Evolutionary conservation across 2,797 vertebrate genomes (phyloP).

Genomic region (Xenops minutus): DNA sequence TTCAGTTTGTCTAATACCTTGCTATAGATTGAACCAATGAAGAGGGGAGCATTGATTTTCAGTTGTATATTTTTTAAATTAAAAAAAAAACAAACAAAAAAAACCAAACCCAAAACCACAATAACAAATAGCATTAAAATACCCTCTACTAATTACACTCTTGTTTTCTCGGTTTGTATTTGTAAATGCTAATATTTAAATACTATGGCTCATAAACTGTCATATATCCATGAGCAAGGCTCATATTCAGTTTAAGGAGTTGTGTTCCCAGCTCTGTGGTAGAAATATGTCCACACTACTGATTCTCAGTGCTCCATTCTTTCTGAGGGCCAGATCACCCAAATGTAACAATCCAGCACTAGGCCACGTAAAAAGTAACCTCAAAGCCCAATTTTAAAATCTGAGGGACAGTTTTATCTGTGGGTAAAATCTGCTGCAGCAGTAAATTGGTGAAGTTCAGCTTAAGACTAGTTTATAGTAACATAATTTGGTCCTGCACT

Average conservation of each 20-base stretch:
- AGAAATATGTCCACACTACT: conserved; percentile 8
- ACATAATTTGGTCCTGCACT: not conserved
- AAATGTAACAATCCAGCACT: not conserved
- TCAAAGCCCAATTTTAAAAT: not conserved
- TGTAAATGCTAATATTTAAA: conserved; percentile 48
- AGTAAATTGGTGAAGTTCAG: not conserved
- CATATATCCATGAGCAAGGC: conserved; percentile 21
- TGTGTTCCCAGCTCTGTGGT: conserved; percentile 22
- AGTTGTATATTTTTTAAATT: conserved; percentile 62
- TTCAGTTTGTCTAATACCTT: conserved; percentile 50
- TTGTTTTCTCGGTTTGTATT: conserved; percentile 22
- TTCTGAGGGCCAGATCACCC: not conserved
- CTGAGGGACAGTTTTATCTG: not conserved
- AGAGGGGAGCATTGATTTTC: conserved; percentile 36
- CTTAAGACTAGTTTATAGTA: not conserved
- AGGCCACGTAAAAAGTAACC: not conserved
- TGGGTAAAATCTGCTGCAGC: not conserved
- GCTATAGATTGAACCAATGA: conserved; percentile 35
- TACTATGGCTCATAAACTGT: not conserved
- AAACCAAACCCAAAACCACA: no score
- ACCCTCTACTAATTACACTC: conserved; percentile 27
- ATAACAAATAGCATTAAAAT: conserved; percentile 57
- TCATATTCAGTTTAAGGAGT: conserved; percentile 10
- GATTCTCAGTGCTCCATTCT: conserved; percentile 16
- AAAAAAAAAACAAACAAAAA: conserved; percentile 44